These are phyloP conservation scores for Ptilorrhoa leucosticta DNA, from an alignment of 2,113 vertebrate species.

Conservation along the genomic window DNA sequence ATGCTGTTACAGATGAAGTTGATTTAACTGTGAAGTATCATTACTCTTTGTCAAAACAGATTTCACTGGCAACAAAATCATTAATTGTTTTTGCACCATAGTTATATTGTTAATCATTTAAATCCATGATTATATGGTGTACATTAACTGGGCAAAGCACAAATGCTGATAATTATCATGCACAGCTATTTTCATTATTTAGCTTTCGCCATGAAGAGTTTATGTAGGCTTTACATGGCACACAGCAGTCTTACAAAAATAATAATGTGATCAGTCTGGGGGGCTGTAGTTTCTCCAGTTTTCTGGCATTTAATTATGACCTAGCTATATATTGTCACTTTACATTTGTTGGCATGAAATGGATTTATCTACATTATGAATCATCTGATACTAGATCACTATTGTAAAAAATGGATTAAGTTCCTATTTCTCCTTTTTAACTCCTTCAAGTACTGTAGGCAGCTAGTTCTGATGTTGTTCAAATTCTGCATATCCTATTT, in stretches of 20 bases:
- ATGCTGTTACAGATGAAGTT: background rate
- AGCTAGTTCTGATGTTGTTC: background rate
- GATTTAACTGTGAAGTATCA: background rate
- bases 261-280: background rate
- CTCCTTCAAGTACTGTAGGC: background rate
- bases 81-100: background rate
- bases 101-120: background rate
- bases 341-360: background rate
- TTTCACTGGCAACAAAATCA: constrained; percentile 3
- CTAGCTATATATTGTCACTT: background rate
- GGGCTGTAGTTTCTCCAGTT: background rate
- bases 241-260: background rate
- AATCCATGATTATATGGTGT: background rate
- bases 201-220: background rate
- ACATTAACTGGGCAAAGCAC: background rate
- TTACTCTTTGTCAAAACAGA: constrained; percentile 16
- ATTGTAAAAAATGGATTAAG: background rate
- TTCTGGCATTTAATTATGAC: background rate
- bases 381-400: background rate
- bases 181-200: background rate
- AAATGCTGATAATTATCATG: background rate
- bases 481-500: background rate
- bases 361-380: background rate
- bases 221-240: background rate
- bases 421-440: background rate